Base-by-base conservation (phyloP, 2,113 vertebrate species). In the Odontophorus gujanensis region DNA sequence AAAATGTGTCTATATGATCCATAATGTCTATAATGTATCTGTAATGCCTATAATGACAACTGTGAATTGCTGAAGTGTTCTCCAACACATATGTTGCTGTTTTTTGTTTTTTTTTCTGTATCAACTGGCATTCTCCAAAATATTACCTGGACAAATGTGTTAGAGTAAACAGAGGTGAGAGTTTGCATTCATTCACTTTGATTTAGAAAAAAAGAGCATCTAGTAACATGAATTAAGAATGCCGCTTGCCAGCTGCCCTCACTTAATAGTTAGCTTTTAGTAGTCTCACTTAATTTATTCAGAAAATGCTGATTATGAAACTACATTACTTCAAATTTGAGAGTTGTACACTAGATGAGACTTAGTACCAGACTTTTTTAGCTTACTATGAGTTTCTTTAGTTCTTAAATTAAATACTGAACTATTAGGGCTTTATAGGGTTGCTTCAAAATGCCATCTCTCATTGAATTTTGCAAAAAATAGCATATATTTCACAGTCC, bases 291-390 rank as follows among this genome's bases (percentile, higher is more conserved):
- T 62, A 88, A 28, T 7, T 36, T 12, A 26, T 26, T 92, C 9
- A n/a, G 48, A 36, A 82, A 80, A 73, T 40, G 3, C 34, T 50
- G 59, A 20, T n/a, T 48, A 50, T 32, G 17, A 75, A 86, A 58
- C 2, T 4, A 8, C 42, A 32, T 50, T 86, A 62, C 26, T 50
- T 63, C 17, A 78, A 72, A 43, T 5, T n/a, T 71, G 32, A 83
- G 24, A 77, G 7, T 6, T 3, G 11, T 34, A 53, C 0, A 0
- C 15, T 30, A 62, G 1, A 12, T 5, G 57, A 51, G 3, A 26
- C n/a, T 68, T 82, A 45, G 11, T 43, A 22, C 7, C 51, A 32
- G 48, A 51, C 8, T 25, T 90, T 15, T 78, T 48, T 36, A 22
- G 36, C 13, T 55, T 32, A 34, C 1, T 22, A 65, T 48, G 5